Conservation (phyloP, 2,888 invertebrate species). For the Trachelus iudaicus region DNA sequence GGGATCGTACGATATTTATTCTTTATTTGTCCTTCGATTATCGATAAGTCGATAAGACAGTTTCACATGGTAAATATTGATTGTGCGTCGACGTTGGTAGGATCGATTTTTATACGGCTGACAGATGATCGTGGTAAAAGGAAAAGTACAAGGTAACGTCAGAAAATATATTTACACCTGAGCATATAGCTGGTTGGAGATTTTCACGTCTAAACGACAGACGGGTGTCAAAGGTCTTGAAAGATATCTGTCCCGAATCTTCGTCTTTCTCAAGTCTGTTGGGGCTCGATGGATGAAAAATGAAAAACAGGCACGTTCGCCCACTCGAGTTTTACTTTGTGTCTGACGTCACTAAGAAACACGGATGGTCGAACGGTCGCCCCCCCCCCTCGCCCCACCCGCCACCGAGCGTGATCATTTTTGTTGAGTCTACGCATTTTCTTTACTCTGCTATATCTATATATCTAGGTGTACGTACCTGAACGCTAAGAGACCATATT, state of each 20-base stretch:
- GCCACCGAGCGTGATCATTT: too few species aligned
- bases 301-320: neutral
- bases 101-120: too few species aligned
- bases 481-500: neutral
- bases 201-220: neutral
- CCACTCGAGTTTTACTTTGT: neutral
- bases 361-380: neutral
- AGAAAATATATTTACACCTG: neutral
- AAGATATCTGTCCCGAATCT: neutral
- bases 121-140: neutral
- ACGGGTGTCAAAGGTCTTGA: neutral
- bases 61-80: neutral
- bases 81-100: neutral
- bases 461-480: neutral
- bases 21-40: neutral
- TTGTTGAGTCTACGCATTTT: neutral
- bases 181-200: neutral
- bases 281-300: neutral
- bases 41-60: neutral
- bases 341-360: neutral
- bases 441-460: neutral
- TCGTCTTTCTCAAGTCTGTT: neutral
- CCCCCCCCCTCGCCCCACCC: too few species aligned
- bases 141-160: neutral
- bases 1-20: neutral